phyloP scores from a whole-genome alignment of 2,113 vertebrate species.

The Etheostoma cragini region DNA sequence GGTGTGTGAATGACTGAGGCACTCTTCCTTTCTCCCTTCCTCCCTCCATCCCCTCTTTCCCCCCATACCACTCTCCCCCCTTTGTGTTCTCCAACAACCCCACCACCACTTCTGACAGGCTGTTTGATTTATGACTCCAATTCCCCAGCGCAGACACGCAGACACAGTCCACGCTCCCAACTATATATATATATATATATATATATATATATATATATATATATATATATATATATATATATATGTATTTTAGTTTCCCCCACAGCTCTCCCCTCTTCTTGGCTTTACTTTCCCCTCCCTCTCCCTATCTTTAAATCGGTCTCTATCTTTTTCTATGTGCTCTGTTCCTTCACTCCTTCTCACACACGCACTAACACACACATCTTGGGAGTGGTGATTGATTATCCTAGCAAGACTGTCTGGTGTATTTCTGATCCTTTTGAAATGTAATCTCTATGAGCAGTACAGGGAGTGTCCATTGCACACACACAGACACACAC shows the following conservation, averaged over 20 bases:
- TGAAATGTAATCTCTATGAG: conserved; percentile 83
- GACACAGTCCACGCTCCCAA: conserved; percentile 80
- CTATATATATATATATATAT: conserved; percentile 69
- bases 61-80: conserved; percentile 39
- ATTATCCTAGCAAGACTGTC: conserved; percentile 82
- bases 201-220: too few relatives aligned
- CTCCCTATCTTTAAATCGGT: conserved; percentile 43
- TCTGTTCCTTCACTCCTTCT: conserved; percentile 14
- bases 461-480: conserved; percentile 61
- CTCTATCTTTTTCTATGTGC: conserved; percentile 58
- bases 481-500: background rate
- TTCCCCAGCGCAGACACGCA: conserved; percentile 82
- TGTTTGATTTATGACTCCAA: conserved; percentile 87
- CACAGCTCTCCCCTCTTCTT: conserved; percentile 33
- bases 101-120: conserved; percentile 80
- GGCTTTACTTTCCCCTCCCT: conserved; percentile 54
- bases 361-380: conserved; percentile 21
- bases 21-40: conserved; percentile 57
- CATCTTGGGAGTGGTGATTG: conserved; percentile 78
- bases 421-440: conserved; percentile 82
- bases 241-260: conserved; percentile 76
- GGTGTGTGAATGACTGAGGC: conserved; percentile 71
- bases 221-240: too few relatives aligned
- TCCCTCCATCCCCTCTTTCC: conserved; percentile 36
- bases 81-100: conserved; percentile 72